Percentiles rank a stretch among this genome's conserved stretches.
Conservation (phyloP, 2,797 vertebrate species). For the Pseudochaenichthys georgianus region DNA sequence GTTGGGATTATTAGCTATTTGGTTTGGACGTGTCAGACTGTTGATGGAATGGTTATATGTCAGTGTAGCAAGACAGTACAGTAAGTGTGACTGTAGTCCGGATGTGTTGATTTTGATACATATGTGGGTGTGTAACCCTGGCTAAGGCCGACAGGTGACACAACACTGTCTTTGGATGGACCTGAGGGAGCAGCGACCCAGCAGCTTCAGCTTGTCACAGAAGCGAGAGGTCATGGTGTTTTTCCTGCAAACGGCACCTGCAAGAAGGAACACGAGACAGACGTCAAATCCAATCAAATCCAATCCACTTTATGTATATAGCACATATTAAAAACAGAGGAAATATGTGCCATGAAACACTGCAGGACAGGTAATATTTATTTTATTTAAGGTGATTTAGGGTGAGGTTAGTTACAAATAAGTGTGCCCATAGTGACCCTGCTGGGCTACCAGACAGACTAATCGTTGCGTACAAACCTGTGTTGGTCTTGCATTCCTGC, state of each 20-base stretch:
- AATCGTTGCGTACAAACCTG: conserved; percentile 66
- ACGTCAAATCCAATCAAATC: neutral
- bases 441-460: neutral
- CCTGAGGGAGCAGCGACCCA: conserved; percentile 83
- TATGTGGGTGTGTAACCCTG: conserved; percentile 4
- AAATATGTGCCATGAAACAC: neutral
- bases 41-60: conserved; percentile 10
- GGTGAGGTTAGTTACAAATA: neutral
- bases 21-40: conserved; percentile 31
- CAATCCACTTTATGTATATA: too few relatives aligned
- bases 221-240: conserved; percentile 85
- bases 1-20: conserved; percentile 11
- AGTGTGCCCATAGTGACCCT: neutral
- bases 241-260: conserved; percentile 79
- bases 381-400: neutral
- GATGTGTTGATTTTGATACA: neutral
- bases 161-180: conserved; percentile 87
- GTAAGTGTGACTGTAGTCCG: conserved; percentile 6
- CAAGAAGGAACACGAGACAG: conserved; percentile 10
- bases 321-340: too few relatives aligned
- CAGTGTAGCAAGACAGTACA: conserved; percentile 30
- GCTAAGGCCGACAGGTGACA: conserved; percentile 77
- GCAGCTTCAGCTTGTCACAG: conserved; percentile 85
- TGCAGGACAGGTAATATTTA: neutral
- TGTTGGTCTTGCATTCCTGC: conserved; percentile 76